Percentiles rank a stretch among this genome's conserved stretches.
Conservation (phyloP, 2,888 invertebrate species). For the Anoplius nigerrimus region DNA sequence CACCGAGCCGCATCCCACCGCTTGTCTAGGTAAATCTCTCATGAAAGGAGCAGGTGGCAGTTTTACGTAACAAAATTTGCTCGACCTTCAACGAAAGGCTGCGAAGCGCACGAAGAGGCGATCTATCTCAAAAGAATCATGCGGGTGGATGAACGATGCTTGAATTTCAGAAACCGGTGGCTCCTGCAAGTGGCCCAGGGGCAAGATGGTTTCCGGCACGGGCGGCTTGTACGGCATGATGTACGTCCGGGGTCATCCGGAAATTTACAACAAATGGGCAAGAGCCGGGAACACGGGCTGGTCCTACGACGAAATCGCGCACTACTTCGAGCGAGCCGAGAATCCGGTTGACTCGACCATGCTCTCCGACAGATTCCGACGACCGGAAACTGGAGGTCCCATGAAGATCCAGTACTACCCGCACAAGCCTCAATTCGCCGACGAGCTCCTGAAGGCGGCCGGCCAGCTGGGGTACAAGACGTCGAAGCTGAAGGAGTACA, state of each 20-base stretch:
- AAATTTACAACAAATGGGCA: conserved; percentile 79
- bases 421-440: conserved; percentile 63
- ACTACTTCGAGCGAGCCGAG: conserved; percentile 78
- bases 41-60: too few species aligned
- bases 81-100: background rate
- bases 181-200: conserved; percentile 76
- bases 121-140: too few species aligned
- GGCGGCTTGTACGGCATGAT: conserved; percentile 81
- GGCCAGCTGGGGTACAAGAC: conserved; percentile 71
- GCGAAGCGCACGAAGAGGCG: too few species aligned
- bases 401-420: conserved; percentile 69
- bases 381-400: conserved; percentile 54
- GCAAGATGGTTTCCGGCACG: conserved; percentile 79
- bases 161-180: conserved; percentile 63
- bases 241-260: conserved; percentile 78
- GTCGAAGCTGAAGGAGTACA: conserved; percentile 57
- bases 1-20: conserved; percentile 71
- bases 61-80: background rate
- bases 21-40: conserved; percentile 64
- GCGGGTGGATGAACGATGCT: background rate
- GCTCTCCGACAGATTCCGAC: conserved; percentile 48
- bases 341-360: conserved; percentile 66
- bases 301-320: conserved; percentile 77
- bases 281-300: conserved; percentile 77
- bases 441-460: conserved; percentile 66